phyloP scores from a whole-genome alignment of 2,888 invertebrate species.

The Metacarcinus magister region DNA sequence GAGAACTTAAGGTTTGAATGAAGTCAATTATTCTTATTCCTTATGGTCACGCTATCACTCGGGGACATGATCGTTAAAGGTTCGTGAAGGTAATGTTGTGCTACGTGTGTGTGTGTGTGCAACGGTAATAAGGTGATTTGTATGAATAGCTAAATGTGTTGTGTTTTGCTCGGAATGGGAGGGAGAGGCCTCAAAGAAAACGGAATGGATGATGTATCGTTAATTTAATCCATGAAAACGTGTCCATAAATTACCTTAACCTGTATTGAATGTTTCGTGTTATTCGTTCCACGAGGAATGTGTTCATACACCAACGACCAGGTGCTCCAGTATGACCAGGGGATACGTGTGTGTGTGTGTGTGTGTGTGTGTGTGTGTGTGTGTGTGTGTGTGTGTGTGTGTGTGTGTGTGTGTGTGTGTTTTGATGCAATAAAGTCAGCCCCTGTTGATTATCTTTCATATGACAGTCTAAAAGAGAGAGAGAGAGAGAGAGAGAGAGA shows the following conservation, averaged over 20 bases:
- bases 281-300: background rate
- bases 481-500: too few species aligned
- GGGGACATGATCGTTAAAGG: background rate
- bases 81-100: background rate
- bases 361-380: constrained; percentile 56
- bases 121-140: background rate
- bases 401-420: constrained; percentile 39
- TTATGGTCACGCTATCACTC: background rate
- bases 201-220: background rate
- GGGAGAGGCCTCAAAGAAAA: background rate
- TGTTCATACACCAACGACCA: background rate
- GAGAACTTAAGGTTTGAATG: background rate
- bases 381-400: constrained; percentile 58
- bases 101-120: constrained; percentile 41
- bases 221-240: constrained; percentile 36
- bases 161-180: background rate
- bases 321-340: background rate
- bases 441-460: too few species aligned
- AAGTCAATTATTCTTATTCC: background rate
- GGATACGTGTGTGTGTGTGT: constrained; percentile 31
- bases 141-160: background rate
- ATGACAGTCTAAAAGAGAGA: too few species aligned
- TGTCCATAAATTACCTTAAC: constrained; percentile 32
- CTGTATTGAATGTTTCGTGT: constrained; percentile 4
- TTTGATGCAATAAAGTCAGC: too few species aligned